phyloP scores from a whole-genome alignment of 2,113 vertebrate species.

The Bubalus kerabau region DNA sequence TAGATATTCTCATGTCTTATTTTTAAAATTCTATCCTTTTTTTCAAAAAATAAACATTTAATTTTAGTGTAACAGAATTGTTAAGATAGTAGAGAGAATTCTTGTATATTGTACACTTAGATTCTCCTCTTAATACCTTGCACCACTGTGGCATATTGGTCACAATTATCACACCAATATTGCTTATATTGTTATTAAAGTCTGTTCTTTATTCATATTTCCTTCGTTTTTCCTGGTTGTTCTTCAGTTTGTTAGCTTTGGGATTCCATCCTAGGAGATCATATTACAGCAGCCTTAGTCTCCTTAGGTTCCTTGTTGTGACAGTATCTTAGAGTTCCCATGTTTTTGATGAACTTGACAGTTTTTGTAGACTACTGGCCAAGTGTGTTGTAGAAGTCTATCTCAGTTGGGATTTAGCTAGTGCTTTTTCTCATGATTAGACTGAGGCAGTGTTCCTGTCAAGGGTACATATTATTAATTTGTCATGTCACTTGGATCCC shows the following conservation, averaged over 20 bases:
- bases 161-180: not conserved
- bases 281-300: not conserved
- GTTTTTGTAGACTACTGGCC: not conserved
- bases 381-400: not conserved
- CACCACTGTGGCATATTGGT: not conserved
- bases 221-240: not conserved
- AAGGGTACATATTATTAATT: not conserved
- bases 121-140: not conserved
- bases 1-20: not conserved
- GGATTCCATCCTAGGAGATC: not conserved
- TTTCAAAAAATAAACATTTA: not conserved
- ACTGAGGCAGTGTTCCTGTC: not conserved
- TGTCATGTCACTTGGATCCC: not conserved
- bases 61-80: not conserved
- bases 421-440: not conserved
- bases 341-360: not conserved
- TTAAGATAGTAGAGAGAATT: not conserved
- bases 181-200: not conserved
- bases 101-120: rapidly evolving
- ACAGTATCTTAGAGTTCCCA: not conserved
- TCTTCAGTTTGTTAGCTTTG: not conserved
- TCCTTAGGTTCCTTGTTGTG: not conserved
- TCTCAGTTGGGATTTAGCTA: not conserved
- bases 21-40: not conserved
- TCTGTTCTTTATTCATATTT: not conserved